Evolutionary conservation across 2,888 invertebrate genomes (phyloP), one percentile per base, ranked within the genome.

Genomic region (Drosophila infuscata): DNA sequence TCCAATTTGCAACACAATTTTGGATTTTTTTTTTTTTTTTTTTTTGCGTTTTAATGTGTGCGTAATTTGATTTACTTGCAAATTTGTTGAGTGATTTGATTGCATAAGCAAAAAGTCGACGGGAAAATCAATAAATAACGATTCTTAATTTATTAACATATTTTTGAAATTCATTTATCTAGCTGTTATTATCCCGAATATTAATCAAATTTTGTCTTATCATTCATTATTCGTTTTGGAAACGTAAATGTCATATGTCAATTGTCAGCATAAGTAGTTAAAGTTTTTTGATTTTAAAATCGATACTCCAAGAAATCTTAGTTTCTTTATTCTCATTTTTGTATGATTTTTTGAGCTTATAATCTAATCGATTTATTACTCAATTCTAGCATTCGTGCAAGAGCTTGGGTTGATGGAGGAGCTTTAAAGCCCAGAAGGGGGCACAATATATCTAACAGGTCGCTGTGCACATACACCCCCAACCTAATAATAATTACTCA

Each of bases 81-180:
- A 86, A 86, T 83, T 86, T 66, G 72, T 66, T 77, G 81, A 88
- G 64, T 86, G 83, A 81, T 73, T 76, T 52, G 81, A 76, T 88
- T 88, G 70, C 78, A 81, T 81, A 86, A 78, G 70, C 59, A 48
- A 70, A 61, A 58, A 62, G 11, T 29, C 5, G 54, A 36, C n/a
- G 66, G 4, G 30, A 33, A 59, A 59, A 52, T 65, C 59, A 60
- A 68, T 78, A 70, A 67, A 70, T 56, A 53, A 61, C 53, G 35
- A 60, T 59, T 35, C 38, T 30, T 30, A 67, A 73, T 41, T n/a
- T 56, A 56, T 20, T 7, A 56, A 56, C n/a, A 41, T 30, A 41
- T 30, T 32, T 20, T 57, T 57, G n/a, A 30, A 70, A 63, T 51
- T 49, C 35, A 56, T 49, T 56, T 49, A 29, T 20, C 38, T 5